phyloP scores from a whole-genome alignment of 2,888 invertebrate genomes.

The Oxystoma pomonae region DNA sequence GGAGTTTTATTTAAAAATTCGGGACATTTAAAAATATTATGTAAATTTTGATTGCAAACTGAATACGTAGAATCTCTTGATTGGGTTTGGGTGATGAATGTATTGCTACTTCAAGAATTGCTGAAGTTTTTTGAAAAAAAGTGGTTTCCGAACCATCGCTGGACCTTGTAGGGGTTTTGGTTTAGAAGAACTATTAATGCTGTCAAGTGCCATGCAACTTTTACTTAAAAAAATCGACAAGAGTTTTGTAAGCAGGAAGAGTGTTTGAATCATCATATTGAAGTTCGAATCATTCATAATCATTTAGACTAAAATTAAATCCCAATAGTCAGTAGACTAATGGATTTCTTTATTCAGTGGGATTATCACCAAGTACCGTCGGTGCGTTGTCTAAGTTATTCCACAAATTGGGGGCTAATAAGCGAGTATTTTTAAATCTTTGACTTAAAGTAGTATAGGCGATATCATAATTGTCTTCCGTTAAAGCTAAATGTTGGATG shows the following conservation, averaged over 20 bases:
- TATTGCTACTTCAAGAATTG: neutral
- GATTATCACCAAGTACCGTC: too few relatives aligned
- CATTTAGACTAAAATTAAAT: neutral
- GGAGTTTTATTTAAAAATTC: slow-evolving; percentile 1
- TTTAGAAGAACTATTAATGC: neutral
- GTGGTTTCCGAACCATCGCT: neutral
- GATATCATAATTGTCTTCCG: too few relatives aligned
- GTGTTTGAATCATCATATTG: neutral
- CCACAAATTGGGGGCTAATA: too few relatives aligned
- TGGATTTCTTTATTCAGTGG: too few relatives aligned
- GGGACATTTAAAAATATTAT: neutral
- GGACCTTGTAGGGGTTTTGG: neutral
- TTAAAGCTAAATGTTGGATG: too few relatives aligned
- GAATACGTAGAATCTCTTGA: neutral
- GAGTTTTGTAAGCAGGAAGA: neutral
- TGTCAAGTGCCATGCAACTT: neutral
- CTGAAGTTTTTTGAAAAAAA: neutral
- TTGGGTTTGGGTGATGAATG: neutral
- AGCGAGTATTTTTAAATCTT: too few relatives aligned
- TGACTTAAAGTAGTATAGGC: too few relatives aligned
- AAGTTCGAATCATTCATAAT: neutral
- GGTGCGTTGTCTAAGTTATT: too few relatives aligned
- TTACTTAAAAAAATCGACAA: neutral
- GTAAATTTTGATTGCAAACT: neutral
- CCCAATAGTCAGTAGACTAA: neutral